Conservation (phyloP, 2,888 invertebrate genomes). For the Monopis laevigella region DNA sequence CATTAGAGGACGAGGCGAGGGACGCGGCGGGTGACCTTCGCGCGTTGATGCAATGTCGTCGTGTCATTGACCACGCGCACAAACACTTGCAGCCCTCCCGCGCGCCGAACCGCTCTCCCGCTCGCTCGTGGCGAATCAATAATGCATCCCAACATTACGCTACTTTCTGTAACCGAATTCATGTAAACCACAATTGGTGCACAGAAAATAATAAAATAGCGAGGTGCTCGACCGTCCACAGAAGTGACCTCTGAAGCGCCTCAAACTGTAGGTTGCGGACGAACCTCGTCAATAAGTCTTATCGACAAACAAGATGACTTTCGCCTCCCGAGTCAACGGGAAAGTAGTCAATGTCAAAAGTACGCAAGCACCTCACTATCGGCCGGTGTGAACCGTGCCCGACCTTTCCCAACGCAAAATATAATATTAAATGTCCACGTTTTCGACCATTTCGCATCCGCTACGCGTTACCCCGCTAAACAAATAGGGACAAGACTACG, state of each 20-base stretch:
- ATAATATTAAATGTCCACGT: no score
- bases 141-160: neutral
- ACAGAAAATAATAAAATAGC: no score
- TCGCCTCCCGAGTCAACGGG: constrained; percentile 24
- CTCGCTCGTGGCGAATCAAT: neutral
- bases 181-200: neutral
- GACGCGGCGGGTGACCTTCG: constrained; percentile 47
- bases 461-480: constrained; percentile 32
- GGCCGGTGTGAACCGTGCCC: constrained; percentile 28
- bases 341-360: constrained; percentile 34
- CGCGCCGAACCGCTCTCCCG: neutral
- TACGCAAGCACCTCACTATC: constrained; percentile 18
- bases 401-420: constrained; percentile 44
- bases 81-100: constrained; percentile 4
- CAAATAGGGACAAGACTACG: constrained; percentile 28
- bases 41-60: constrained; percentile 65
- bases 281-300: constrained; percentile 43
- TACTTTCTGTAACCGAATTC: neutral
- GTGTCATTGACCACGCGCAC: constrained; percentile 58
- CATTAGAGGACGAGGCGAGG: constrained; percentile 24
- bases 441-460: constrained; percentile 15
- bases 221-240: constrained; percentile 36
- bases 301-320: constrained; percentile 42
- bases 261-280: constrained; percentile 58
- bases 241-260: constrained; percentile 54